Evolutionary conservation across 2,888 invertebrate genomes (phyloP).

Genomic region (Heliconius ismenius): DNA sequence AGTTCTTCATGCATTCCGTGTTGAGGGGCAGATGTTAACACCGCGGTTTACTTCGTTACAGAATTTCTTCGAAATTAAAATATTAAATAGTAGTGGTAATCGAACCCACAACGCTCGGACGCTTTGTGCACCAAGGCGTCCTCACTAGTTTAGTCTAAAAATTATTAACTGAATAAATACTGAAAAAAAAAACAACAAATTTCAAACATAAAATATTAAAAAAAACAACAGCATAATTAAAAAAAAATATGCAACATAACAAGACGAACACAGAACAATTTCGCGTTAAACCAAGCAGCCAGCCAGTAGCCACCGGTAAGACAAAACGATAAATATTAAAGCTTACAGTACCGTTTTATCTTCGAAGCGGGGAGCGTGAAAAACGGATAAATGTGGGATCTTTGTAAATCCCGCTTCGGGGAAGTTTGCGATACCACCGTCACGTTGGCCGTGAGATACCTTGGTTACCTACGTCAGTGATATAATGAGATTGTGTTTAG

Average conservation of each 20-base stretch:
- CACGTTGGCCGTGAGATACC: not conserved
- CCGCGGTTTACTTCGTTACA: too few relatives aligned
- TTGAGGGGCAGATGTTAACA: too few relatives aligned
- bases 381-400: slow-evolving; percentile 71
- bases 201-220: not conserved
- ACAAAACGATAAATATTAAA: slow-evolving; percentile 68
- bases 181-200: not conserved
- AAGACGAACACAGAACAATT: slow-evolving; percentile 35
- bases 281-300: slow-evolving; percentile 32
- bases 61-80: too few relatives aligned
- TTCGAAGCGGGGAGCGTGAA: slow-evolving; percentile 63
- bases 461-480: slow-evolving; percentile 1
- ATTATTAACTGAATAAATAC: too few relatives aligned
- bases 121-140: too few relatives aligned
- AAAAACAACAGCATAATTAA: not conserved
- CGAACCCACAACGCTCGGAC: too few relatives aligned
- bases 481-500: not conserved
- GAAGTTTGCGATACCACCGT: slow-evolving; percentile 38
- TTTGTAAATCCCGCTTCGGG: slow-evolving; percentile 58
- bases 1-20: too few relatives aligned
- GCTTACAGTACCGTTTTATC: slow-evolving; percentile 70
- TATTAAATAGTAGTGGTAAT: too few relatives aligned
- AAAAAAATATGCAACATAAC: slow-evolving; percentile 1
- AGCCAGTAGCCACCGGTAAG: slow-evolving; percentile 29
- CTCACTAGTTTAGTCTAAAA: too few relatives aligned